Conservation (phyloP, 2,888 invertebrate genomes). For the Lepidochrysops patricia region DNA sequence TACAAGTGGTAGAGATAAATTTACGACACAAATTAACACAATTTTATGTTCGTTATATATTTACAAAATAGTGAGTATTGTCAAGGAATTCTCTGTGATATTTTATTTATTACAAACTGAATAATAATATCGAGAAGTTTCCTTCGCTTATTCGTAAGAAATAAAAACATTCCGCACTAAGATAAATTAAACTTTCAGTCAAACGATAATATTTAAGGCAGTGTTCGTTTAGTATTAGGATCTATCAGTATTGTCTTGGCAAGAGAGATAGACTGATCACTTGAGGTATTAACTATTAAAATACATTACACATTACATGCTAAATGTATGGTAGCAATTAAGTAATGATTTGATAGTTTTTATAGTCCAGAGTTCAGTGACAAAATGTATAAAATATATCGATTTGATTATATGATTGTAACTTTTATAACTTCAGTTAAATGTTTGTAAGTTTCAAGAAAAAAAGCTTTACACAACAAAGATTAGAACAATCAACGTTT, state of each 20-base stretch:
- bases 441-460: neutral
- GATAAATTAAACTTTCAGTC: constrained; percentile 28
- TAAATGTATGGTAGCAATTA: neutral
- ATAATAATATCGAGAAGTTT: constrained; percentile 4
- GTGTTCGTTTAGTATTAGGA: constrained; percentile 35
- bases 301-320: neutral
- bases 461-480: neutral
- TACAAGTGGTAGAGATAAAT: constrained; percentile 69
- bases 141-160: constrained; percentile 13
- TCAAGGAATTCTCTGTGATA: constrained; percentile 24
- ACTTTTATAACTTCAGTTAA: neutral
- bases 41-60: constrained; percentile 44
- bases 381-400: neutral
- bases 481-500: neutral
- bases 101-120: constrained; percentile 16
- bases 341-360: neutral
- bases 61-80: constrained; percentile 70
- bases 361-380: neutral
- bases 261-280: constrained; percentile 23
- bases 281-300: constrained; percentile 3
- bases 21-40: constrained; percentile 55
- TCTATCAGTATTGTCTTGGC: constrained; percentile 26
- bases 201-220: constrained; percentile 40
- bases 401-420: too few relatives aligned
- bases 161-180: constrained; percentile 15